These are phyloP conservation scores for Melanerpes aurifrons DNA, from an alignment of 2,113 vertebrate genomes.

Conservation along the genomic window DNA sequence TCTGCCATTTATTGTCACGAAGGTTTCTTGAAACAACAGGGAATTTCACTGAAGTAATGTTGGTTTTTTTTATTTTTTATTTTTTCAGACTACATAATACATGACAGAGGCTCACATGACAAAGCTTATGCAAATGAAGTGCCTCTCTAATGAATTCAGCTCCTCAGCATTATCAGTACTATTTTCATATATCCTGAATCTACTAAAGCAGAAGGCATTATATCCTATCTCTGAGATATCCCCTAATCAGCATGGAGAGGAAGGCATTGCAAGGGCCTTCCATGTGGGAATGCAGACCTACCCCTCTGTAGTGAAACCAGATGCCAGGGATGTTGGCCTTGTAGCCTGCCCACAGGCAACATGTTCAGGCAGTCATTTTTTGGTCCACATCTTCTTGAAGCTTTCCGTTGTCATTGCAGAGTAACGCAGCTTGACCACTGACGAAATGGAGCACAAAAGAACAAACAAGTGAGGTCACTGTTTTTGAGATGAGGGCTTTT, in stretches of 20 bases:
- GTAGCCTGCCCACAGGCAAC: background rate
- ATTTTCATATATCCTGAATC: background rate
- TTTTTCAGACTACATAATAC: background rate
- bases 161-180: background rate
- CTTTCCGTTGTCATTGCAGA: background rate
- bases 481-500: background rate
- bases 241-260: too few species aligned
- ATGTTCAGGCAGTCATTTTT: accelerated
- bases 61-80: too few species aligned
- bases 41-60: background rate
- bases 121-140: background rate
- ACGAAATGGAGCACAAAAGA: background rate
- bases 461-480: background rate
- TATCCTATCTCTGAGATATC: background rate
- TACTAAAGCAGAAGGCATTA: background rate
- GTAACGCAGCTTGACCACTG: background rate
- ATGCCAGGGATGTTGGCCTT: background rate
- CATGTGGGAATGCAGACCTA: background rate
- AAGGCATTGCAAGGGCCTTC: too few species aligned
- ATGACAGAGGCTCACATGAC: background rate
- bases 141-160: background rate
- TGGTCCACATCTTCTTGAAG: background rate
- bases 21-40: background rate
- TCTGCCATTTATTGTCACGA: background rate
- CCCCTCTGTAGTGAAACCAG: too few species aligned